Conservation (phyloP, 2,797 vertebrate species). For the Typhlichthys subterraneus region DNA sequence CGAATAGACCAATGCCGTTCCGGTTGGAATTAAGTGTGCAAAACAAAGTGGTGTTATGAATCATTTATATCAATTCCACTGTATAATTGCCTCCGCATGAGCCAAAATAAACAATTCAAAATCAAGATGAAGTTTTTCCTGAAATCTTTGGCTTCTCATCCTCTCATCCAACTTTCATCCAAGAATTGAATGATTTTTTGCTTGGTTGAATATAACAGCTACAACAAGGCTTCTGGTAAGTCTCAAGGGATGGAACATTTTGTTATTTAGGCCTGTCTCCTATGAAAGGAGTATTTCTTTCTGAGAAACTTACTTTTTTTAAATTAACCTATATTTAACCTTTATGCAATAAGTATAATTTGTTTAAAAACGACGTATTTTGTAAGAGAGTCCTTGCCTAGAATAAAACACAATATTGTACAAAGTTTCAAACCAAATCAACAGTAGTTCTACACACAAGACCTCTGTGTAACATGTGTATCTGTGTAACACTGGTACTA, state of each 20-base stretch:
- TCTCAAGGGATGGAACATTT: conserved; percentile 69
- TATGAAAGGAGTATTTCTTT: conserved; percentile 50
- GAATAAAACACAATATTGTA: too few species aligned
- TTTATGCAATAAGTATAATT: too few species aligned
- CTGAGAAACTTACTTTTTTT: conserved; percentile 25
- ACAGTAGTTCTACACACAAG: too few species aligned
- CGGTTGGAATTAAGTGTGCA: conserved; percentile 36
- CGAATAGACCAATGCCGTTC: conserved; percentile 14
- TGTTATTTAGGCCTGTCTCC: conserved; percentile 33
- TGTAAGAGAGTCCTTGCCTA: too few species aligned
- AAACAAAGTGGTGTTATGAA: conserved; percentile 34
- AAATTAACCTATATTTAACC: too few species aligned
- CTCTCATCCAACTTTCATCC: conserved; percentile 38
- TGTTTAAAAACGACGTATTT: too few species aligned
- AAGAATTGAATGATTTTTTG: conserved; percentile 44
- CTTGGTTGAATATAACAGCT: conserved; percentile 46
- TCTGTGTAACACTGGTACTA: too few species aligned
- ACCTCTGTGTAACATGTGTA: too few species aligned
- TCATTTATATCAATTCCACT: conserved; percentile 38
- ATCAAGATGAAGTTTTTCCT: conserved; percentile 37
- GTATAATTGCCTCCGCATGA: conserved; percentile 16
- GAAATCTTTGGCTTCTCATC: conserved; percentile 54
- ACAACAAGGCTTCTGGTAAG: conserved; percentile 49
- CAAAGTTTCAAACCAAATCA: too few species aligned
- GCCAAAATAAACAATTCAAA: conserved; percentile 47